These are phyloP conservation scores for Zonotrichia leucophrys DNA, from an alignment of 2,113 vertebrate genomes.

Conservation along the genomic window DNA sequence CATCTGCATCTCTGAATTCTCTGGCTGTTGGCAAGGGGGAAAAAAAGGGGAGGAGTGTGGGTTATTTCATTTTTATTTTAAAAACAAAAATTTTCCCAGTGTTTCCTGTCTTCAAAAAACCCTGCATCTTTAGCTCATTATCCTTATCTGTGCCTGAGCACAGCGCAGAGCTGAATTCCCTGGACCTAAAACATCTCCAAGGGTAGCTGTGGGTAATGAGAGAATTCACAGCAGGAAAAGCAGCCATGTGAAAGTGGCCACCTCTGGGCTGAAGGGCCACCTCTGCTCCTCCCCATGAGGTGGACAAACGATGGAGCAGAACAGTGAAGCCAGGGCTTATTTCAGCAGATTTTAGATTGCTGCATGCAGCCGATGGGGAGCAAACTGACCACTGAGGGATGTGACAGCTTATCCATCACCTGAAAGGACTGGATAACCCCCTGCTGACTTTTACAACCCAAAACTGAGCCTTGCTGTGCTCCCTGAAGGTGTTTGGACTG, in stretches of 20 bases:
- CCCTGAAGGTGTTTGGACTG: not conserved
- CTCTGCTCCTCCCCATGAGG: not conserved
- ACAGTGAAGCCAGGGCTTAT: not conserved
- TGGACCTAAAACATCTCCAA: not conserved
- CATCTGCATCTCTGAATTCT: not conserved
- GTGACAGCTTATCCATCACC: constrained; percentile 34
- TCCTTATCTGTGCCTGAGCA: not conserved
- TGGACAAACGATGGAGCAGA: not conserved
- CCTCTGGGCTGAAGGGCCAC: not conserved
- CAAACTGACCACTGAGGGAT: not conserved
- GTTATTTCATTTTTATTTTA: not conserved
- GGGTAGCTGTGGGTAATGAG: not conserved
- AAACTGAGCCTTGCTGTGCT: not conserved
- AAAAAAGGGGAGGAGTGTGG: accelerated
- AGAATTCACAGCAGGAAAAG: not conserved
- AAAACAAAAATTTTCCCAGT: not conserved
- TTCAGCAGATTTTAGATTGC: not conserved
- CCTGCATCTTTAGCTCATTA: not conserved
- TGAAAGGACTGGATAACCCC: not conserved
- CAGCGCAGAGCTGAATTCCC: not conserved
- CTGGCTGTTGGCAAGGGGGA: not conserved
- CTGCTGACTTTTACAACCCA: not conserved
- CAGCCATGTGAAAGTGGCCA: not conserved
- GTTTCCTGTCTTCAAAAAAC: not conserved
- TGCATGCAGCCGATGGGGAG: accelerated